phyloP scores from a whole-genome alignment of 2,888 invertebrate genomes.

The Rhagonycha fulva region DNA sequence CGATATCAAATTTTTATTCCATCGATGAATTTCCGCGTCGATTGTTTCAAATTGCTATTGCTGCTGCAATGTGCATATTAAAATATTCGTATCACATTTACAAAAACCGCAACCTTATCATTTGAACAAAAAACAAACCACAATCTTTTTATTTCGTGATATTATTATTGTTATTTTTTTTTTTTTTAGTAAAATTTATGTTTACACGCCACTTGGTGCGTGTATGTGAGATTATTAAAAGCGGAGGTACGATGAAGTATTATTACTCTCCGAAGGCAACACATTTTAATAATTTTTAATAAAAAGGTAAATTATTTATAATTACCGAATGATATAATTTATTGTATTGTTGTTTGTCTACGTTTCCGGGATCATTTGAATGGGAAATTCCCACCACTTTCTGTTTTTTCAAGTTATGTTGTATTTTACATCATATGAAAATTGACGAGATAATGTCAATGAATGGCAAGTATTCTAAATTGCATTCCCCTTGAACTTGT shows the following conservation, averaged over 20 bases:
- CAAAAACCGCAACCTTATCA: not conserved
- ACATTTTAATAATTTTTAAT: not conserved
- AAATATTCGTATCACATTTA: not conserved
- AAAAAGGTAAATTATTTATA: not conserved
- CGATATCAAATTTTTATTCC: not conserved
- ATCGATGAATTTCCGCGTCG: not conserved
- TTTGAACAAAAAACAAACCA: not conserved
- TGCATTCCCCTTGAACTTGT: not conserved
- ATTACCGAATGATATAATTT: not conserved
- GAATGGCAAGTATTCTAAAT: not conserved
- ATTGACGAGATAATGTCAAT: not conserved
- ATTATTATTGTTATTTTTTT: not conserved
- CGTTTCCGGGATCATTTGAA: not conserved
- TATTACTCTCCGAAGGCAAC: not conserved
- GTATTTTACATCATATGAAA: not conserved
- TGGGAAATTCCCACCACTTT: not conserved
- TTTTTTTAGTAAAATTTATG: not conserved
- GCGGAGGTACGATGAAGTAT: not conserved
- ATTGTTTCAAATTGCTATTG: not conserved
- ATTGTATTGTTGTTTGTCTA: not conserved
- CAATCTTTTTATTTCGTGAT: not conserved
- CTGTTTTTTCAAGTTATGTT: not conserved
- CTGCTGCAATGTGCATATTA: not conserved
- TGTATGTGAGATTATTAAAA: not conserved
- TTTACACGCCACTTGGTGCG: not conserved